Evolutionary conservation across 1,140 invertebrate genomes (phyloP).

Genomic region (Drosophila equinoxialis): DNA sequence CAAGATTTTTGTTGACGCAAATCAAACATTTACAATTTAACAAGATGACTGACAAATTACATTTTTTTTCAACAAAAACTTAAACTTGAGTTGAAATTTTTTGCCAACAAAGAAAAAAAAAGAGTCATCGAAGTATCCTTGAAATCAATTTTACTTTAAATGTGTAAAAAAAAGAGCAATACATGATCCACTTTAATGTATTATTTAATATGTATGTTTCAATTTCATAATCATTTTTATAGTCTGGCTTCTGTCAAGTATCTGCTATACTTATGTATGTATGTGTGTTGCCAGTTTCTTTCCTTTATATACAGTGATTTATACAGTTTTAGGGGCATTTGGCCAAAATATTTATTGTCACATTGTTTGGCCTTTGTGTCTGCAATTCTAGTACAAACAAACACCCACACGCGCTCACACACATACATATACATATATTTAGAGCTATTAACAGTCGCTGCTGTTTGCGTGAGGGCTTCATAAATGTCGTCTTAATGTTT

Average conservation of each 20-base stretch:
- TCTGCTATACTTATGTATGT: neutral
- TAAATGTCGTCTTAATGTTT: constrained; percentile 71
- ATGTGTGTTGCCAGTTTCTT: constrained; percentile 28
- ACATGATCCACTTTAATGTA: too few species aligned
- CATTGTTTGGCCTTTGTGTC: constrained; percentile 34
- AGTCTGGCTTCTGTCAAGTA: neutral
- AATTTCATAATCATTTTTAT: neutral
- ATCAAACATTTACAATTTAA: constrained; percentile 56
- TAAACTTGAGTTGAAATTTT: too few species aligned
- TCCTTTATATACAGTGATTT: constrained; percentile 48
- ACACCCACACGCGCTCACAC: constrained; percentile 20
- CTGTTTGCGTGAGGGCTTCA: constrained; percentile 60
- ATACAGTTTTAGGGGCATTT: constrained; percentile 53
- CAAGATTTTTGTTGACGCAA: constrained; percentile 35
- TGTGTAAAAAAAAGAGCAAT: too few species aligned
- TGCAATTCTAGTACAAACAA: constrained; percentile 8
- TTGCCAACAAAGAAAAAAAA: neutral
- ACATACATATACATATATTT: constrained; percentile 20
- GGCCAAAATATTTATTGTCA: constrained; percentile 52
- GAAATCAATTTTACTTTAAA: too few species aligned
- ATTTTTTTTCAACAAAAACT: constrained; percentile 13
- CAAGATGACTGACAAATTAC: constrained; percentile 52
- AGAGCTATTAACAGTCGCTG: constrained; percentile 52
- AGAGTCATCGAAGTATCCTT: neutral
- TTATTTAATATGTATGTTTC: neutral